Percentiles rank a stretch among this genome's conserved stretches.
These are phyloP conservation scores for Sycophila texana DNA, from an alignment of 2,888 invertebrate species.

Conservation along the genomic window DNA sequence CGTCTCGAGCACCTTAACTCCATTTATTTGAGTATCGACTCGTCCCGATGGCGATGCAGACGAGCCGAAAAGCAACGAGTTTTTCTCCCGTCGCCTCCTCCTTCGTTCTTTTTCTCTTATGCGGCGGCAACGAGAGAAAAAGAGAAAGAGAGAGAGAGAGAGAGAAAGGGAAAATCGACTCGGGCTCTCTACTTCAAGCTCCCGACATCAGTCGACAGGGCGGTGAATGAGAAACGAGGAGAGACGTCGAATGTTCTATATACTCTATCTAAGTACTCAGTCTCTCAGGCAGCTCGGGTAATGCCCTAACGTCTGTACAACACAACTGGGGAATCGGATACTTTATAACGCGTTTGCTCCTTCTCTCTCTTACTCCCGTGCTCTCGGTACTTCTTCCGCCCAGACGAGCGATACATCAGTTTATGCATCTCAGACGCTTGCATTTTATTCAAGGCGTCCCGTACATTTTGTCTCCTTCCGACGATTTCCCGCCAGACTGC, in stretches of 20 bases:
- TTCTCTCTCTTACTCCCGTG: background rate
- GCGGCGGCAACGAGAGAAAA: background rate
- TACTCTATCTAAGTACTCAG: slow-evolving; percentile 3
- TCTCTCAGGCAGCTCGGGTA: slow-evolving; percentile 24
- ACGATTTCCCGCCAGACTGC: slow-evolving; percentile 14
- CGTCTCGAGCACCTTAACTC: slow-evolving; percentile 48
- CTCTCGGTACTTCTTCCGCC: slow-evolving; percentile 3
- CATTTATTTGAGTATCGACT: slow-evolving; percentile 62
- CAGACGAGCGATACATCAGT: slow-evolving; percentile 46
- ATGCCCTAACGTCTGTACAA: slow-evolving; percentile 38
- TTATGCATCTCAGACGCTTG: slow-evolving; percentile 46
- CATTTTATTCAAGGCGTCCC: slow-evolving; percentile 32
- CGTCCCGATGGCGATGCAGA: slow-evolving; percentile 46
- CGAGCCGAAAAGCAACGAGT: slow-evolving; percentile 44
- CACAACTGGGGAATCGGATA: slow-evolving; percentile 50
- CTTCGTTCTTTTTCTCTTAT: background rate
- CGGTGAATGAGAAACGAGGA: slow-evolving; percentile 50
- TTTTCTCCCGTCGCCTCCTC: background rate
- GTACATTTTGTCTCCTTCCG: slow-evolving; percentile 25
- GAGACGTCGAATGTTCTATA: slow-evolving; percentile 42
- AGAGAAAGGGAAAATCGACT: slow-evolving; percentile 28
- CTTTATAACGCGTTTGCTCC: slow-evolving; percentile 33
- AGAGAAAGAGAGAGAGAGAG: slow-evolving; percentile 5
- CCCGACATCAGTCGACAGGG: slow-evolving; percentile 40
- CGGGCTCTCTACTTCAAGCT: slow-evolving; percentile 13